Evolutionary conservation across 2,888 invertebrate species (phyloP), one percentile per base, ranked within the genome.

Genomic region (Caenorhabditis sp.): DNA sequence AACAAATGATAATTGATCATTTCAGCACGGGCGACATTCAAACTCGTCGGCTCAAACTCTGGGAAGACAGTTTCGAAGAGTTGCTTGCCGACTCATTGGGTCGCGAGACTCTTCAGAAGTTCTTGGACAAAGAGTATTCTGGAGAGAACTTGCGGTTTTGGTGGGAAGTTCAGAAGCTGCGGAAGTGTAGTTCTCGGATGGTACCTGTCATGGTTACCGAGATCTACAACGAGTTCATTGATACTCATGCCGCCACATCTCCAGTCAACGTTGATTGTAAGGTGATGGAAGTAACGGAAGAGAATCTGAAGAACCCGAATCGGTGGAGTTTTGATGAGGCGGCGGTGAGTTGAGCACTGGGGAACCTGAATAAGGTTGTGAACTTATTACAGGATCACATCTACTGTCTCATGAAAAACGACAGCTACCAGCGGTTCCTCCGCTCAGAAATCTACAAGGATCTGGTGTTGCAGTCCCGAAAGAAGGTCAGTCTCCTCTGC

Each of bases 371-470:
- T 61, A 40, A 24, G 55, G 5, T 32, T 32, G 32, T 62, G 15
- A n/a, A n/a, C 18, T 26, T 15, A 13, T 67, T 69, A 61, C 94
- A 97, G 97, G 96, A 97, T 8, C 99, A 99, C 93, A 98, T 99
- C 47, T 99, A 98, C 93, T 97, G 98, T 92, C 94, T 99, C 89
- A 99, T 99, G 99, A 98, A 98, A 92, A 97, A 96, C 86, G 99
- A 99, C 93, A 97, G 97, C 92, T 99, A 99, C 92, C 97, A 97
- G 69, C 94, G 99, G 88, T 99, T 98, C 92, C 94, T 99, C 68
- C 95, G 99, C 85, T 98, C 98, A 0, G 98, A 98, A 89, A 96
- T 97, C 96, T 99, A 98, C 93, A 87, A 88, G 28, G 90, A 91
- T 62, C 80, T 90, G 26, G 60, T 88, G 20, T 70, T 74, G 4